These are phyloP conservation scores for Capreolus pygargus DNA, from an alignment of 2,113 vertebrate genomes.

Conservation along the genomic window DNA sequence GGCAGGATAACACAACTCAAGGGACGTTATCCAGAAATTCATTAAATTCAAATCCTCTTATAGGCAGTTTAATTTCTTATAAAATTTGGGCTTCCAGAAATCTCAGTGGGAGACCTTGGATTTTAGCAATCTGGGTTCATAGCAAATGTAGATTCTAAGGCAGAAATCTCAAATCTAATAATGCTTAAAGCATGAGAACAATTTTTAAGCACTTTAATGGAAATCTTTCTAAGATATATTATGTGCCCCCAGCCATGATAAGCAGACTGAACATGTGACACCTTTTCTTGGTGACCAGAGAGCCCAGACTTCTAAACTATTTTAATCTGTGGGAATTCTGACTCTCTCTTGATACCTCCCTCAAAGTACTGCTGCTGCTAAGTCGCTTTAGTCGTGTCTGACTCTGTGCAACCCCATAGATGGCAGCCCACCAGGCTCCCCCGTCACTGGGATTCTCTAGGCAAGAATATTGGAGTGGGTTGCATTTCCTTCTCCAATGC, in stretches of 20 bases:
- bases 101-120: neutral
- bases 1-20: neutral
- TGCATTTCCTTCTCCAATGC: neutral
- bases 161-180: constrained; percentile 7
- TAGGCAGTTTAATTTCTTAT: neutral
- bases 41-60: neutral
- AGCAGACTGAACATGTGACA: neutral
- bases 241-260: neutral
- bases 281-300: neutral
- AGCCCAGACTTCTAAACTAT: neutral
- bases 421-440: rapidly evolving
- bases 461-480: neutral
- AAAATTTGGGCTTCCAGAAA: neutral
- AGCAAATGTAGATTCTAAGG: neutral
- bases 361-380: neutral
- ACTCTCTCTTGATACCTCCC: neutral
- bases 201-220: neutral
- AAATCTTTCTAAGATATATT: neutral
- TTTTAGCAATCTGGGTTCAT: neutral
- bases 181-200: neutral
- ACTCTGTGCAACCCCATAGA: neutral
- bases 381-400: rapidly evolving
- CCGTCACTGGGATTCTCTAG: neutral
- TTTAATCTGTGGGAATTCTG: neutral
- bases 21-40: neutral